phyloP scores from a whole-genome alignment of 2,797 vertebrate species.

The Enteromius fasciolatus region DNA sequence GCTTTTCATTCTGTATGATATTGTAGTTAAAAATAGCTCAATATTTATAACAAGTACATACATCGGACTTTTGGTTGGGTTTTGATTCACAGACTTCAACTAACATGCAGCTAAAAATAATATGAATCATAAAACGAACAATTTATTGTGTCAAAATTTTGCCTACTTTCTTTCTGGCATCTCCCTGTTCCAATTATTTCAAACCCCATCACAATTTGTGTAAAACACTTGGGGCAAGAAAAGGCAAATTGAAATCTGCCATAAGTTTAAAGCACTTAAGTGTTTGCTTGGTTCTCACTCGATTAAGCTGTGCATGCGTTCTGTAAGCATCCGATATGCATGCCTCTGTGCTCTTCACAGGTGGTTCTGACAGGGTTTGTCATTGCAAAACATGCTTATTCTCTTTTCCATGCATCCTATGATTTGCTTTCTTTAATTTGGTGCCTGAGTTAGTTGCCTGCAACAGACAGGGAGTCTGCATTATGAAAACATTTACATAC shows the following conservation, averaged over 20 bases:
- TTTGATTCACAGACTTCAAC: neutral
- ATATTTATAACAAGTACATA: neutral
- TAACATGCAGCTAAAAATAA: conserved; percentile 13
- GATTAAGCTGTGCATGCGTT: neutral
- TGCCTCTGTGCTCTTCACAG: neutral
- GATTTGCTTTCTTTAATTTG: neutral
- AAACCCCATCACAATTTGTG: conserved; percentile 70
- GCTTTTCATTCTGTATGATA: neutral
- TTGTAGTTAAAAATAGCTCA: neutral
- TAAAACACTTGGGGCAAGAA: conserved; percentile 64
- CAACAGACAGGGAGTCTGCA: neutral
- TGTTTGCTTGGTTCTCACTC: conserved; percentile 1
- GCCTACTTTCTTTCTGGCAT: conserved; percentile 45
- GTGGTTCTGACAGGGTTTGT: neutral
- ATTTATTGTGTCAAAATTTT: conserved; percentile 18
- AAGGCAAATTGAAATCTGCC: conserved; percentile 12
- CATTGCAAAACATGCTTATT: conserved; percentile 7
- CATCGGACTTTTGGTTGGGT: neutral
- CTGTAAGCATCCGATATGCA: neutral
- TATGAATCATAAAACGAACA: neutral
- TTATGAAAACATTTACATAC: conserved; percentile 52
- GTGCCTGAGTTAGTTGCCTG: neutral
- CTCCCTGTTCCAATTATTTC: conserved; percentile 60
- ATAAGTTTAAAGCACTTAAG: neutral
- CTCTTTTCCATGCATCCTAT: neutral